Conservation (phyloP, 1,140 invertebrate species). For the Myzus persicae region DNA sequence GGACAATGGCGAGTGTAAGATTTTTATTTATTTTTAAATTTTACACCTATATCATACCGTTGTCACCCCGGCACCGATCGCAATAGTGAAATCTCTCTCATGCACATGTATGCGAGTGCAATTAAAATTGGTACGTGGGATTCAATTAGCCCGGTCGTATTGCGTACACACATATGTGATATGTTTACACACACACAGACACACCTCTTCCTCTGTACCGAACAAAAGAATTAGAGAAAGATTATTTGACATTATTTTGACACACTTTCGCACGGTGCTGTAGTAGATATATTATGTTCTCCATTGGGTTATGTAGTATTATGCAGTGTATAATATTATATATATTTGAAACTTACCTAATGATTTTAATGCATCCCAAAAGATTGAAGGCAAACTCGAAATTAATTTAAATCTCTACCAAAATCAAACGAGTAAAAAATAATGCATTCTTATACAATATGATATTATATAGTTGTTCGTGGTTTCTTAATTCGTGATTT, state of each 20-base stretch:
- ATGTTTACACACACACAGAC: not conserved
- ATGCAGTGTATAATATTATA: not conserved
- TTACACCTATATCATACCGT: not conserved
- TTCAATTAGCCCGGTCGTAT: conserved; percentile 52
- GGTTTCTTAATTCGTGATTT: conserved; percentile 1
- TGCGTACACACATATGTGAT: conserved; percentile 4
- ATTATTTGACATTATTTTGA: conserved; percentile 39
- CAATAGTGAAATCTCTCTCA: not conserved
- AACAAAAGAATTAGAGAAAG: conserved; percentile 44
- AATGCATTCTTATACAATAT: not conserved
- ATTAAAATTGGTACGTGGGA: conserved; percentile 54
- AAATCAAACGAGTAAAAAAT: not conserved
- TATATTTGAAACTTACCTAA: not conserved
- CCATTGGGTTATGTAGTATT: not conserved
- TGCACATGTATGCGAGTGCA: not conserved
- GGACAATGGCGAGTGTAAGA: not conserved
- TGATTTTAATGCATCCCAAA: not conserved
- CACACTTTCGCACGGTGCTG: conserved; percentile 23
- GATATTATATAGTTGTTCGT: not conserved
- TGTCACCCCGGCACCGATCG: not conserved
- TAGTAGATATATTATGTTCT: not conserved
- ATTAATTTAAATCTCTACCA: not conserved
- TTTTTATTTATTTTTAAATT: not conserved
- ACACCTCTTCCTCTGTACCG: not conserved
- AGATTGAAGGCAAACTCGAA: not conserved